Evolutionary conservation across 53 echinoderm and acorn worm species (phyloP).

Genomic region (Apostichopus leukothele): DNA sequence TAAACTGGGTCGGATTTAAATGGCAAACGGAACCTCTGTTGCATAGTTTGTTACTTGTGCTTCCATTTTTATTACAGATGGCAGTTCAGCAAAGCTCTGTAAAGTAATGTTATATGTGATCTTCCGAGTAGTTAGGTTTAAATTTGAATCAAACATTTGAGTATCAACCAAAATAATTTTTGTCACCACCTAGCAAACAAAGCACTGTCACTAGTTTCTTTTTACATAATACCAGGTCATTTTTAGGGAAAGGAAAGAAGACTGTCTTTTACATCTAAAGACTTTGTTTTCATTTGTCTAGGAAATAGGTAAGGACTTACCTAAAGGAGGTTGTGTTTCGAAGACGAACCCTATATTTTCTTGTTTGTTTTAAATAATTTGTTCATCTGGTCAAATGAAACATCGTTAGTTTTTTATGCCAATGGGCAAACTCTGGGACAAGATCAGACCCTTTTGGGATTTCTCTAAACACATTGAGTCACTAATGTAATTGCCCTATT

Average conservation of each 20-base stretch:
- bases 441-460: constrained; percentile 46
- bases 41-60: not conserved
- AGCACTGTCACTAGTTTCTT: not conserved
- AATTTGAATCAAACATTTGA: not conserved
- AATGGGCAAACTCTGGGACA: constrained; percentile 37
- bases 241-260: no score
- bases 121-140: not conserved
- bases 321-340: not conserved
- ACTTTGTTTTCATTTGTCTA: not conserved
- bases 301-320: not conserved
- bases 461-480: constrained; percentile 42
- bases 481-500: constrained; percentile 50
- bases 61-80: not conserved
- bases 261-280: not conserved
- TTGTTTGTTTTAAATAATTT: not conserved
- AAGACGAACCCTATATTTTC: not conserved
- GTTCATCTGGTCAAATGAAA: constrained; percentile 11
- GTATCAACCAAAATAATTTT: not conserved
- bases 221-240: not conserved
- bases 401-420: constrained; percentile 9
- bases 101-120: not conserved
- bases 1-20: not conserved
- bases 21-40: not conserved
- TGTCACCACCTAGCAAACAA: not conserved
- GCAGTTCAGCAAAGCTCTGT: no score